Evolutionary conservation across 2,113 vertebrate genomes (phyloP).

Genomic region (Mustelus asterias): DNA sequence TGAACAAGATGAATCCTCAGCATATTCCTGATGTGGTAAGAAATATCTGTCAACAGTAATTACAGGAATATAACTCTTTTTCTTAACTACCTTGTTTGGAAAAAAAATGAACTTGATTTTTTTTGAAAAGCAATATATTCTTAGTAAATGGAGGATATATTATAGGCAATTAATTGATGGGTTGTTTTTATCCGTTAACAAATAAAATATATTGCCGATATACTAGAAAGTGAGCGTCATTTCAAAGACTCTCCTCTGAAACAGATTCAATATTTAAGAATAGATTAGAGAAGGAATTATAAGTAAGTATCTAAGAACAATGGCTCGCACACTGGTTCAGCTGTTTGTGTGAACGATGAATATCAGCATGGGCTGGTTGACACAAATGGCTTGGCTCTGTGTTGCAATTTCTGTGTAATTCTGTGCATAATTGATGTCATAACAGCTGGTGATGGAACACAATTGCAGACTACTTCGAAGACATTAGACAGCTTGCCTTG

Average conservation of each 20-base stretch:
- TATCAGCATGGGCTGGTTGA: not conserved
- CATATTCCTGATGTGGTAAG: constrained; percentile 89
- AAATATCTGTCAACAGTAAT: not conserved
- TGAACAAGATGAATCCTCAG: constrained; percentile 90
- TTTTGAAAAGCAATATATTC: not conserved
- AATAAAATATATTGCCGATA: not conserved
- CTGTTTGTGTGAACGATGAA: not conserved
- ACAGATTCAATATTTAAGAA: not conserved
- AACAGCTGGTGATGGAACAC: too few species aligned
- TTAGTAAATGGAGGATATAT: not conserved
- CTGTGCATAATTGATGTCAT: too few species aligned
- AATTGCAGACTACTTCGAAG: too few species aligned
- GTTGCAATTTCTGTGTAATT: too few species aligned
- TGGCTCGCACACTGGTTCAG: not conserved
- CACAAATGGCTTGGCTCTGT: not conserved
- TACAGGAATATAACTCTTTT: not conserved
- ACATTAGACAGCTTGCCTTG: too few species aligned
- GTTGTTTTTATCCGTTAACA: not conserved
- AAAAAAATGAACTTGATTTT: not conserved
- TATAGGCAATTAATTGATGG: not conserved
- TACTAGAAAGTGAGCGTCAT: not conserved
- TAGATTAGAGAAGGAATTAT: not conserved
- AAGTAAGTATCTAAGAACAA: not conserved
- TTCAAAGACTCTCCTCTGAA: not conserved
- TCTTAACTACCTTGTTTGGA: not conserved